Evolutionary conservation across 2,888 invertebrate species (phyloP).

Genomic region (Tanaodytes sp.): DNA sequence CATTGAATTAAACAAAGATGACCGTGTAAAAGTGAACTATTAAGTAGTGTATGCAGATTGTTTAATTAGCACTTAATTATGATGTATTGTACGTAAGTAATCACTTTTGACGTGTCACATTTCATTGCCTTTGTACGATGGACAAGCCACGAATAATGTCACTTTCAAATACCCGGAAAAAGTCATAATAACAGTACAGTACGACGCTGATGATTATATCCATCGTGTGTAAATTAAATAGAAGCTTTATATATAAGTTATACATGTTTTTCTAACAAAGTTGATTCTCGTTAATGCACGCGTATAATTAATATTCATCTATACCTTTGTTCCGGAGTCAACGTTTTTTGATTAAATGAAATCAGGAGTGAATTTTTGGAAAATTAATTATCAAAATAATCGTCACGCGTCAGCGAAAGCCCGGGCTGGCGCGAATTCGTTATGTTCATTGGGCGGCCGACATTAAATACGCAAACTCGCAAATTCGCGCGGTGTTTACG

Average conservation of each 20-base stretch:
- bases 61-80: conserved; percentile 54
- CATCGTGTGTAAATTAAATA: conserved; percentile 42
- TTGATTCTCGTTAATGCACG: conserved; percentile 37
- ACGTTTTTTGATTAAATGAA: too few relatives aligned
- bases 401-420: too few relatives aligned
- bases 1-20: conserved; percentile 60
- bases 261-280: conserved; percentile 35
- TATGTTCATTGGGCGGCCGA: too few relatives aligned
- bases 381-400: too few relatives aligned
- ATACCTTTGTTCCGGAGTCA: not conserved
- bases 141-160: conserved; percentile 40
- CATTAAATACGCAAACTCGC: too few relatives aligned
- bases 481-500: too few relatives aligned
- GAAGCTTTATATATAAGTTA: conserved; percentile 38
- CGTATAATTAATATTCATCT: conserved; percentile 20
- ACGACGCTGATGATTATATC: conserved; percentile 34
- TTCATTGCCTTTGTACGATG: conserved; percentile 50
- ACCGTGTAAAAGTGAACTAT: conserved; percentile 61
- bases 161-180: conserved; percentile 42
- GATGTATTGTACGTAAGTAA: conserved; percentile 48
- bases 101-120: conserved; percentile 51
- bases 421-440: too few relatives aligned
- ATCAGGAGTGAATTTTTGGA: too few relatives aligned
- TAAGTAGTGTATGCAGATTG: conserved; percentile 59
- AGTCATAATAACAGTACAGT: conserved; percentile 38